Conservation (phyloP, 2,113 vertebrate genomes). For the Rattus norvegicus region GRCr8 NC_086035.1:22894001-22894500, state of each 20-base stretch:
- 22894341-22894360: not conserved
- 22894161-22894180: not conserved
- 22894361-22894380: not conserved
- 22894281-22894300: not conserved
- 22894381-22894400: not conserved
- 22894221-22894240: not conserved
- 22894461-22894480: not conserved
- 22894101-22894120: not conserved
- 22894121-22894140: not conserved
- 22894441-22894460: not conserved
- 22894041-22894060: not conserved
- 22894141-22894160: not conserved
- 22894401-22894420: not conserved
- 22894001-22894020: not conserved
- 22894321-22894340: not conserved
- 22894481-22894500: not conserved
- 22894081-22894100: not conserved
- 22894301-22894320: not conserved
- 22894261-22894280: not conserved
- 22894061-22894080: not conserved
- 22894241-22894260: not conserved
- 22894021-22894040: not conserved
- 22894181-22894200: not conserved
- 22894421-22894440: not conserved
- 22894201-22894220: not conserved